Conservation (phyloP, 2,888 invertebrate genomes). For the Orthosia gothica region DNA sequence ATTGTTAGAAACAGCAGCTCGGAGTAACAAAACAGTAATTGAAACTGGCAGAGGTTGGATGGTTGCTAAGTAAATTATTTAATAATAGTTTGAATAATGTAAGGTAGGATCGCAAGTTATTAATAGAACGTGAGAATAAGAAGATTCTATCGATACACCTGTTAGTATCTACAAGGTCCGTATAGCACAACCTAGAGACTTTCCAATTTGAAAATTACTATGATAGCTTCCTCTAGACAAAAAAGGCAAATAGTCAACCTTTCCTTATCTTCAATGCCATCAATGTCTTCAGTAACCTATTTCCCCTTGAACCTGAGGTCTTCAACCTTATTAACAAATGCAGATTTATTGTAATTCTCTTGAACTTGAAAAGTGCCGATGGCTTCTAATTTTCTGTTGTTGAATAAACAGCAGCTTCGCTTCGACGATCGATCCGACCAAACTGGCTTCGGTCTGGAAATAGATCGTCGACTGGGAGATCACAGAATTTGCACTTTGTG, state of each 20-base stretch:
- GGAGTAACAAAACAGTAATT: constrained; percentile 84
- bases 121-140: not conserved
- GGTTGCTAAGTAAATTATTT: constrained; percentile 68
- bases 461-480: constrained; percentile 33
- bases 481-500: constrained; percentile 36
- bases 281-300: not conserved
- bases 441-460: constrained; percentile 43
- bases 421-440: constrained; percentile 40
- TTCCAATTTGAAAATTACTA: not conserved
- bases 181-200: not conserved
- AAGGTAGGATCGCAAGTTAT: constrained; percentile 59
- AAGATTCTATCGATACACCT: not conserved
- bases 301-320: constrained; percentile 52
- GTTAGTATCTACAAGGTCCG: not conserved
- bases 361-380: constrained; percentile 44
- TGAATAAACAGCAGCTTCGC: constrained; percentile 39
- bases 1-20: constrained; percentile 78
- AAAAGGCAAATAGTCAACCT: not conserved
- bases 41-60: constrained; percentile 76
- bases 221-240: too few relatives aligned
- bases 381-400: constrained; percentile 36
- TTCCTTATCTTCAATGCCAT: not conserved
- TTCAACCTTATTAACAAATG: constrained; percentile 40
- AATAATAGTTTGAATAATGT: constrained; percentile 48
- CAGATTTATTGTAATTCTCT: constrained; percentile 48